Base-by-base conservation (phyloP, 2,888 invertebrate genomes). In the Lasioglossum villosulum region DNA sequence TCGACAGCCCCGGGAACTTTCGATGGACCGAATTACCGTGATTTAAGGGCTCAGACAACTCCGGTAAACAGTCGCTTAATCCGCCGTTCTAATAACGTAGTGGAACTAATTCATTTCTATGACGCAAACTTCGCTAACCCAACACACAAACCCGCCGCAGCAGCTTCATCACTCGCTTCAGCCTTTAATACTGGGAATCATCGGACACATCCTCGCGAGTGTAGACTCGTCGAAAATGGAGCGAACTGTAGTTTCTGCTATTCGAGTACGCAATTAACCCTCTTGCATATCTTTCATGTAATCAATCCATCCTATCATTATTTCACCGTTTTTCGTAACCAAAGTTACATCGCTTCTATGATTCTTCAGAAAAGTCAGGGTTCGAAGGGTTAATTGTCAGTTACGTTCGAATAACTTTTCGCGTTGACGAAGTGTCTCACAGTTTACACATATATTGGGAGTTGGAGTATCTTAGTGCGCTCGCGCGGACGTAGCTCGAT, bases 11-110 rank as follows among this genome's bases (percentile, higher is more conserved):
- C 70, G 70, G 70, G 5, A 70, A 39, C 2, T 70, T 70, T 70
- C 70, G 39, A 70, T 23, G 39, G 70, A 70, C n/a, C 39, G n/a
- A 70, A 70, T 70, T 68, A 68, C 68, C 12, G 68, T 68, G 68
- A 68, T 68, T 68, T 68, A 37, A 37, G 68, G 23, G 68, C 68
- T 34, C 68, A 23, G 37, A 68, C 23, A 37, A 68, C 37, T 37
- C 37, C 68, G 68, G 34, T 68, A 68, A 68, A 68, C 37, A 82
- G 45, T 83, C 34, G 59, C 74, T 75, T 42, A 4, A 37, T 37
- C 68, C 68, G 19, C 23, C 68, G 10, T 37, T 68, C 34, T 68
- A 68, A 37, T 23, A 23, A 68, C 23, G 68, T 68, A 37, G 68
- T 68, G 37, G 68, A 4, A 68, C 37, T 23, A 37, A 68, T 68